Evolutionary conservation across 2,888 invertebrate species (phyloP), one percentile per base, ranked within the genome.

Genomic region (Tortricodes alternella): DNA sequence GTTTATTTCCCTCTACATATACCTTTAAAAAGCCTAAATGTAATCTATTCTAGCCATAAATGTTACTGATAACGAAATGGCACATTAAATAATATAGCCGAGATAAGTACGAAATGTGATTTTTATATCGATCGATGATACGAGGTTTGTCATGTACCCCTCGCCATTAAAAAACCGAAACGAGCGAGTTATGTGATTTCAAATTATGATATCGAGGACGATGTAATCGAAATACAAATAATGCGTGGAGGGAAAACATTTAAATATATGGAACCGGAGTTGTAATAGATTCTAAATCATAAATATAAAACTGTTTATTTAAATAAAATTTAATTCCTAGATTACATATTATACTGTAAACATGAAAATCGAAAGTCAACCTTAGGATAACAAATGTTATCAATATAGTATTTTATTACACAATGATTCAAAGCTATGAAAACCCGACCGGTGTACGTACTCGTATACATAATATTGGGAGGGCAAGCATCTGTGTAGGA

Each of bases 81-180:
- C 82, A 86, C 89, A 89, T 90, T 90, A 90, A 89, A 89, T 87
- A 87, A 85, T 85, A 89, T 78, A 76, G 77, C 71, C 78, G 74
- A 89, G 89, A 90, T 90, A 90, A 86, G 85, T 81, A 69, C 67
- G n/a, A 86, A 90, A 89, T 90, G 88, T 74, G 79, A 73, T 78
- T 89, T 89, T 89, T 89, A 83, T 83, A 85, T 83, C 80, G 75
- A 61, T 65, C 67, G 71, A 82, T 83, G 83, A 85, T 81, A 76
- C 70, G 70, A 67, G 68, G 66, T 70, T 74, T 72, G 58, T 61
- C 63, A 70, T 80, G 76, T 78, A 74, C 83, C 85, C 85, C 82
- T 73, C 68, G 70, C 60, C 76, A 83, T 86, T 88, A 83, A 86
- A 82, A 83, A 78, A 67, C 72, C 72, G 70, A 74, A 68, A 65